Conservation (phyloP, 2,113 vertebrate species). For the Megaceryle torquata region DNA sequence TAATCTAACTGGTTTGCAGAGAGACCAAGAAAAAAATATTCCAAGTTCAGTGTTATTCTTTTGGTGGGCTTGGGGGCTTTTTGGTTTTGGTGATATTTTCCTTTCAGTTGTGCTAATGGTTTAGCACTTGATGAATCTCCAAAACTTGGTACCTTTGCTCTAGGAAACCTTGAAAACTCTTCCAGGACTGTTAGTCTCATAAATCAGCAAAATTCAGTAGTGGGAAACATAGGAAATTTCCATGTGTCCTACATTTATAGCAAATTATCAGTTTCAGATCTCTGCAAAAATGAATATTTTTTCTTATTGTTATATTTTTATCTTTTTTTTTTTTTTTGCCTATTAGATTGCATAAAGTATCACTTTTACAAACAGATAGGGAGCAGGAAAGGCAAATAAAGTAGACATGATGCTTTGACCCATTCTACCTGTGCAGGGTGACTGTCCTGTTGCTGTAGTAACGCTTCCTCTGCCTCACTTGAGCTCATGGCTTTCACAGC, state of each 20-base stretch:
- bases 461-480: fast-evolving
- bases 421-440: background rate
- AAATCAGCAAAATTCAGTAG: background rate
- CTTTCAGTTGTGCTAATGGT: background rate
- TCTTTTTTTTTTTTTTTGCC: background rate
- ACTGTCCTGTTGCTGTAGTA: background rate
- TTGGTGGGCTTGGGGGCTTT: background rate
- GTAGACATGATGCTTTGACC: background rate
- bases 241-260: background rate
- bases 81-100: background rate
- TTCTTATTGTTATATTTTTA: no score
- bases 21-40: background rate
- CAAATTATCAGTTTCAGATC: background rate
- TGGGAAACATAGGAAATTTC: background rate
- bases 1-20: background rate
- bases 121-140: background rate
- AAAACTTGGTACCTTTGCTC: background rate
- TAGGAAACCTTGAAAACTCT: background rate
- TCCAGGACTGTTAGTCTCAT: background rate
- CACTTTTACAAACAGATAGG: background rate
- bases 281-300: background rate
- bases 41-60: background rate
- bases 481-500: background rate
- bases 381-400: background rate
- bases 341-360: background rate